These are phyloP conservation scores for Panzeria rudis DNA, from an alignment of 2,888 invertebrate species.

Conservation along the genomic window DNA sequence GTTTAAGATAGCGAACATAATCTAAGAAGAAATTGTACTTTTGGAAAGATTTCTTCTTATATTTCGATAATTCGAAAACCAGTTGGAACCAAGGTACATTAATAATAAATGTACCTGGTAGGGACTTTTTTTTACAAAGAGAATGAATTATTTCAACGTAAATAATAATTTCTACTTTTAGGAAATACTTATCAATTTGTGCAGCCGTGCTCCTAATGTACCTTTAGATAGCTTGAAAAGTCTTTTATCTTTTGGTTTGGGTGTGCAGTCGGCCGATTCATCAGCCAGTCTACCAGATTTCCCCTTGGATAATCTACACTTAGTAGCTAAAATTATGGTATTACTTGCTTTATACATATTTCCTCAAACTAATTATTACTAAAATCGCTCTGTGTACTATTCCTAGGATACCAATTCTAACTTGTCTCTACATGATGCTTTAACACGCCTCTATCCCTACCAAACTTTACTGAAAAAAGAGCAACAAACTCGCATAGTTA, in stretches of 20 bases:
- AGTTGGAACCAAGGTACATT: no score
- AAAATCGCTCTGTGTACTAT: not conserved
- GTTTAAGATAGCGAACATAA: no score
- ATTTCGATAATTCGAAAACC: no score
- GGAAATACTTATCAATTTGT: constrained; percentile 86
- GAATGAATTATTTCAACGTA: not conserved
- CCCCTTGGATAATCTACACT: constrained; percentile 91
- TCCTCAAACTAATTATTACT: not conserved
- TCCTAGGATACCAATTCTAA: constrained; percentile 88
- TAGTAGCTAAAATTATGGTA: constrained; percentile 85
- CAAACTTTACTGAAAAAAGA: constrained; percentile 91
- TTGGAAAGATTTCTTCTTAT: no score
- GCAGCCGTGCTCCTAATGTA: constrained; percentile 84
- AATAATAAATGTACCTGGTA: no score
- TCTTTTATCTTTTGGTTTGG: constrained; percentile 90
- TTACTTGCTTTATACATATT: not conserved
- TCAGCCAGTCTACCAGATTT: constrained; percentile 91
- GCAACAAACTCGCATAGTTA: constrained; percentile 88
- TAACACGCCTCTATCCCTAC: constrained; percentile 93
- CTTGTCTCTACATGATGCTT: constrained; percentile 87
- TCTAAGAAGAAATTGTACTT: no score
- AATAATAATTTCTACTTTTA: constrained; percentile 75
- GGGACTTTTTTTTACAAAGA: no score
- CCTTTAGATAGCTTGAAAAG: constrained; percentile 83
- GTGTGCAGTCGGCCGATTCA: constrained; percentile 91